Evolutionary conservation across 2,113 vertebrate species (phyloP).

Genomic region (Malaclemys terrapin): DNA sequence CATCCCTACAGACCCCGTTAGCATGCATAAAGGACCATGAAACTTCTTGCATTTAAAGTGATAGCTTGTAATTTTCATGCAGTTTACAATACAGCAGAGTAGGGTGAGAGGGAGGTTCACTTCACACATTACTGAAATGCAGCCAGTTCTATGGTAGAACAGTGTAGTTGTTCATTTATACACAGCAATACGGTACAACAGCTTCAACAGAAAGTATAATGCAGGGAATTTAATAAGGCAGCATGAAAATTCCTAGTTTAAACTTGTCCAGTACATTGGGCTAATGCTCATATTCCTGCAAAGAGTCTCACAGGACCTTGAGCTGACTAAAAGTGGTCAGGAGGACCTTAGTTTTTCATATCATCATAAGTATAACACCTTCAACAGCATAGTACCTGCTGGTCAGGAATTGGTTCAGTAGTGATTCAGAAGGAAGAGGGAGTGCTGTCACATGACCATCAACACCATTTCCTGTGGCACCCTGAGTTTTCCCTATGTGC

Average conservation of each 20-base stretch:
- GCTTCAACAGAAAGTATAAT: background rate
- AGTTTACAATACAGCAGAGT: background rate
- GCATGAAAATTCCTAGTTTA: background rate
- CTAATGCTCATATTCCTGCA: background rate
- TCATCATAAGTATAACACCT: background rate
- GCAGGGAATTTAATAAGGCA: background rate
- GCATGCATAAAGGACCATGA: background rate
- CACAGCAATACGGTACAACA: background rate
- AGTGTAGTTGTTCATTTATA: background rate
- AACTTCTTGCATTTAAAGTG: background rate
- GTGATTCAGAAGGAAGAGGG: background rate
- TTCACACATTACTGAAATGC: background rate
- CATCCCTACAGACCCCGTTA: background rate
- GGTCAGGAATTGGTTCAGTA: background rate
- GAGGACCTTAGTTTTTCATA: background rate
- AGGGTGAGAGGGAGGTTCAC: background rate
- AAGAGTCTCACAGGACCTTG: background rate
- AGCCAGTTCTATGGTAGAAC: background rate
- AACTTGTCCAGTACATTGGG: background rate
- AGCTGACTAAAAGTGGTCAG: background rate
- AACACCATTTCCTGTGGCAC: background rate
- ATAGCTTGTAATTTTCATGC: background rate
- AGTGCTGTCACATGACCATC: background rate
- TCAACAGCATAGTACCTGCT: background rate
- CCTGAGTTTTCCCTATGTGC: background rate